Evolutionary conservation across 2,888 invertebrate genomes (phyloP).

Genomic region (Dryobotodes eremita): DNA sequence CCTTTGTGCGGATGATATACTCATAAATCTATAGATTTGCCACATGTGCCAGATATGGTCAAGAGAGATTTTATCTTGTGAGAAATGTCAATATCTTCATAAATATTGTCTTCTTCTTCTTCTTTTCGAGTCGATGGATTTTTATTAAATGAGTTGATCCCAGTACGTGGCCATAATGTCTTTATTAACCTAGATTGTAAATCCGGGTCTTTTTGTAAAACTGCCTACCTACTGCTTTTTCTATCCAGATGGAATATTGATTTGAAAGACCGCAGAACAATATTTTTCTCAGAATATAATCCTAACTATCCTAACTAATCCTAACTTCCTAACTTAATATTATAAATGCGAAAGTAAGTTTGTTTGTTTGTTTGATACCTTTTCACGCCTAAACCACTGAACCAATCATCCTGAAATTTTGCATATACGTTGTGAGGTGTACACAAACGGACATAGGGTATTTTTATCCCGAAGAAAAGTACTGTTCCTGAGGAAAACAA

Average conservation of each 20-base stretch:
- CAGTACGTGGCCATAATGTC: neutral
- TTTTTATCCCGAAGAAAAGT: no score
- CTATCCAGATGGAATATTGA: no score
- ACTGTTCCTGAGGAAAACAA: no score
- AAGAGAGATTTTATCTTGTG: neutral
- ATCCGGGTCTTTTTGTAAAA: neutral
- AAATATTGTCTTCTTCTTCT: no score
- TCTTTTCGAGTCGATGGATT: neutral
- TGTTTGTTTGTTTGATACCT: no score
- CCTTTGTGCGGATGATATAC: neutral
- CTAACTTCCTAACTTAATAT: no score
- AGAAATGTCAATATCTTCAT: neutral
- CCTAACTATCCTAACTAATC: no score
- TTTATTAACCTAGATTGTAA: neutral
- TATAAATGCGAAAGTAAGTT: no score
- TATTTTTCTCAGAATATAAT: neutral
- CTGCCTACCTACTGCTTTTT: neutral
- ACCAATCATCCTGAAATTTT: no score
- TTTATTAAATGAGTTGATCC: neutral
- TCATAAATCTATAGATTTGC: neutral
- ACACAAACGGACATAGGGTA: no score
- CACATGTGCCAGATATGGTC: neutral
- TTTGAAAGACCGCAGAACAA: neutral
- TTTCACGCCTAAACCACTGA: no score
- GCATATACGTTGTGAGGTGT: no score